Evolutionary conservation across 2,113 vertebrate species (phyloP), one percentile per base, ranked within the genome.

Genomic region (Amazona guildingii): DNA sequence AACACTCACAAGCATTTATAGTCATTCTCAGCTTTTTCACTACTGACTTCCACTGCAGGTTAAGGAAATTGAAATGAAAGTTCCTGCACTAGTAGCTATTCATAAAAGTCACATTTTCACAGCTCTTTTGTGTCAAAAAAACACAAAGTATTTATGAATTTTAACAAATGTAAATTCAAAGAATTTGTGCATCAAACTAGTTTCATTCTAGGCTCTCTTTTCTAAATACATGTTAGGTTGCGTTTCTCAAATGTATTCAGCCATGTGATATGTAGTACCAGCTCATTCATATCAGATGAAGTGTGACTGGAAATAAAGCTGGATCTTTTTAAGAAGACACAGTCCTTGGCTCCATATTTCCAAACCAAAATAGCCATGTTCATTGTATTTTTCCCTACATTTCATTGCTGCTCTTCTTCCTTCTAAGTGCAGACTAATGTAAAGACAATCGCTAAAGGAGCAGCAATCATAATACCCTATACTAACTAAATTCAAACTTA

Each of bases 401-500:
- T 97, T 97, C 96, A 95, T 96, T 84, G 92, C 70, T 94, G 91
- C 39, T 94, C 83, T 72, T 92, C 92, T 76, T 97, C 97, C 97
- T 93, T 94, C 96, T 88, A 96, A 95, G 94, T 95, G 92, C 96
- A 97, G 97, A 95, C 94, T 97, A 97, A 95, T 96, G 96, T 96
- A 97, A 97, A 98, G 96, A 97, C 94, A 97, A 96, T 96, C 28
- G 63, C 90, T 95, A 95, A 95, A 94, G 96, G 90, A 94, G 97
- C 95, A 95, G 95, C 93, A 97, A 94, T 96, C 95, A 97, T 96
- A 97, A 97, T 96, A 89, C 96, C 96, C 95, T 96, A 89, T 87
- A 97, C 96, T 98, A 95, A 93, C 94, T 95, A 96, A 97, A 97
- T 97, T 97, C 92, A 97, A 94, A 96, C 97, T 97, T 97, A 96